A percentile compares a stretch with the other conserved stretches of the same genome.
Conservation (phyloP, 2,113 vertebrate genomes). For the Rhynchomys soricoides region DNA sequence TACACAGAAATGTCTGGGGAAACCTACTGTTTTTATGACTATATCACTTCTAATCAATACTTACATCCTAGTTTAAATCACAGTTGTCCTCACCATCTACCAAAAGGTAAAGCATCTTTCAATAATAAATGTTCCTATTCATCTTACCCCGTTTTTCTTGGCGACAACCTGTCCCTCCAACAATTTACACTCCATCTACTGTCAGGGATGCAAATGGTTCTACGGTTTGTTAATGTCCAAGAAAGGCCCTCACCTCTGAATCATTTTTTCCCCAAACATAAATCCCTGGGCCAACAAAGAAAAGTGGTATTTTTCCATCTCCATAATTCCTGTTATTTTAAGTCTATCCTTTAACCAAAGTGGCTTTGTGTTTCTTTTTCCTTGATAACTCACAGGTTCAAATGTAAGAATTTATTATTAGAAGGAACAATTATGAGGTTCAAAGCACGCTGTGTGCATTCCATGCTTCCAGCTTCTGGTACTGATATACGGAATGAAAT, state of each 20-base stretch:
- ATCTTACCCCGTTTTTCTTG: background rate
- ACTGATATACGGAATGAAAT: slow-evolving; percentile 88
- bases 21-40: slow-evolving; percentile 1
- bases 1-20: slow-evolving; percentile 33
- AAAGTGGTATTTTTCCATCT: slow-evolving; percentile 85
- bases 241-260: slow-evolving; percentile 82
- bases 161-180: background rate
- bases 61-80: slow-evolving; percentile 22
- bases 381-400: slow-evolving; percentile 87
- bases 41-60: slow-evolving; percentile 24
- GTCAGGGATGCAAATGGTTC: slow-evolving; percentile 6
- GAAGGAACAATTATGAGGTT: slow-evolving; percentile 89
- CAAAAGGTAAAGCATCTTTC: background rate
- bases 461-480: slow-evolving; percentile 88
- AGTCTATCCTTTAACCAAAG: slow-evolving; percentile 86
- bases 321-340: slow-evolving; percentile 86
- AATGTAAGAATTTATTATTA: slow-evolving; percentile 89
- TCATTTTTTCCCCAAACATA: slow-evolving; percentile 87
- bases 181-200: slow-evolving; percentile 42
- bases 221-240: slow-evolving; percentile 65
- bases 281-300: slow-evolving; percentile 83
- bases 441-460: slow-evolving; percentile 87
- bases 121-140: background rate
- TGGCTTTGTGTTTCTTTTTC: slow-evolving; percentile 84
- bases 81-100: background rate